These are phyloP conservation scores for Drosophila affinis DNA, from an alignment of 2,888 invertebrate species.

Conservation along the genomic window DNA sequence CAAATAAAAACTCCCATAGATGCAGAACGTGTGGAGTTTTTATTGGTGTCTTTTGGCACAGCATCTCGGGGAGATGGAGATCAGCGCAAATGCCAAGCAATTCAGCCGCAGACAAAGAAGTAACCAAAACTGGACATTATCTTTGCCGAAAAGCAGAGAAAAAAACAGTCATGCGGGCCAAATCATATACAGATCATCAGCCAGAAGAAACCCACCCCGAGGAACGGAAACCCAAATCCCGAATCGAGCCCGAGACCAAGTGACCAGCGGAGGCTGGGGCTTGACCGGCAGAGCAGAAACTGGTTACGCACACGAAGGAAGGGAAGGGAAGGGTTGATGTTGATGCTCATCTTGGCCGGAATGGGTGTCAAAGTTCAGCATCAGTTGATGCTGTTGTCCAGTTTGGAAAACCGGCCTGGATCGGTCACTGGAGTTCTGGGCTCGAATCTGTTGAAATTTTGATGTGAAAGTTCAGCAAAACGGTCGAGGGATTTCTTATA, in stretches of 20 bases:
- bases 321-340: constrained; percentile 26
- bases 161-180: constrained; percentile 63
- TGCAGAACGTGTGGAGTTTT: constrained; percentile 66
- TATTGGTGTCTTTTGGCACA: constrained; percentile 75
- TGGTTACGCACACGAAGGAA: constrained; percentile 53
- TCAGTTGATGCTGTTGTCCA: constrained; percentile 70
- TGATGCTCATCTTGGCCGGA: constrained; percentile 67
- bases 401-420: constrained; percentile 71
- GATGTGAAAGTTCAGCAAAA: constrained; percentile 75
- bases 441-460: constrained; percentile 76
- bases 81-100: constrained; percentile 16
- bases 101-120: constrained; percentile 39
- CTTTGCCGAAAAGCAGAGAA: constrained; percentile 57
- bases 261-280: constrained; percentile 58
- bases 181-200: constrained; percentile 57
- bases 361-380: constrained; percentile 75
- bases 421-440: constrained; percentile 49
- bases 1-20: constrained; percentile 18
- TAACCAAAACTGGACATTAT: constrained; percentile 74
- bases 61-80: constrained; percentile 43
- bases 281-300: constrained; percentile 57
- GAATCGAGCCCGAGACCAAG: constrained; percentile 3
- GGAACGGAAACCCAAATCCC: not conserved
- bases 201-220: constrained; percentile 52
- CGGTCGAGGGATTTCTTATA: constrained; percentile 54